Conservation (phyloP, 2,113 vertebrate species). For the Rhynchomys soricoides region DNA sequence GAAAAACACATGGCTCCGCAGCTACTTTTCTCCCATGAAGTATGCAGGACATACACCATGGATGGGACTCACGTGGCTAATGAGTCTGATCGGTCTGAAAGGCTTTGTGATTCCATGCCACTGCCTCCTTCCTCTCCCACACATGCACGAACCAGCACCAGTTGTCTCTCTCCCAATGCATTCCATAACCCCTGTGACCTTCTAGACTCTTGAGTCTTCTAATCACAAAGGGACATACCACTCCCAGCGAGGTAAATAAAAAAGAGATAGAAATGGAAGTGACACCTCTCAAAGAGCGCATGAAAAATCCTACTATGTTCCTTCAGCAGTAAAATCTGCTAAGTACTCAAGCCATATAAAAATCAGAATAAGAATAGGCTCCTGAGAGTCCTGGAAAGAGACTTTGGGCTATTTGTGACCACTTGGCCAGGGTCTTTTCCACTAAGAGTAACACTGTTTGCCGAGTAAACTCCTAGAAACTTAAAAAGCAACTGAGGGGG, state of each 20-base stretch:
- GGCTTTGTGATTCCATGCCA: neutral
- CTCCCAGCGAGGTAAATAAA: neutral
- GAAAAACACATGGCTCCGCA: constrained; percentile 24
- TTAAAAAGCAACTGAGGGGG: neutral
- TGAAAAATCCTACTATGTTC: neutral
- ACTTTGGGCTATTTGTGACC: neutral
- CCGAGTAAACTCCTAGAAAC: neutral
- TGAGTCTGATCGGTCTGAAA: neutral
- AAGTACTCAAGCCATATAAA: neutral
- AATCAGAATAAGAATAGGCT: neutral
- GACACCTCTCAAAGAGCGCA: neutral
- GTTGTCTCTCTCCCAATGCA: neutral
- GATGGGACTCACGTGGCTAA: neutral
- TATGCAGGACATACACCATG: neutral
- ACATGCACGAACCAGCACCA: neutral
- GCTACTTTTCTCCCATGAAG: neutral
- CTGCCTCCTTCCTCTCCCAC: neutral
- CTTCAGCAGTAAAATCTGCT: neutral
- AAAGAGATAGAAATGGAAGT: neutral
- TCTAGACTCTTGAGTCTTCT: constrained; percentile 24
- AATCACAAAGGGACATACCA: neutral
- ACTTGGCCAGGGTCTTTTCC: neutral
- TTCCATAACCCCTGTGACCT: rapidly evolving
- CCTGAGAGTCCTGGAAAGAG: neutral
- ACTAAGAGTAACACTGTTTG: neutral